phyloP scores from a whole-genome alignment of 2,113 vertebrate species.

The Procavia capensis region DNA sequence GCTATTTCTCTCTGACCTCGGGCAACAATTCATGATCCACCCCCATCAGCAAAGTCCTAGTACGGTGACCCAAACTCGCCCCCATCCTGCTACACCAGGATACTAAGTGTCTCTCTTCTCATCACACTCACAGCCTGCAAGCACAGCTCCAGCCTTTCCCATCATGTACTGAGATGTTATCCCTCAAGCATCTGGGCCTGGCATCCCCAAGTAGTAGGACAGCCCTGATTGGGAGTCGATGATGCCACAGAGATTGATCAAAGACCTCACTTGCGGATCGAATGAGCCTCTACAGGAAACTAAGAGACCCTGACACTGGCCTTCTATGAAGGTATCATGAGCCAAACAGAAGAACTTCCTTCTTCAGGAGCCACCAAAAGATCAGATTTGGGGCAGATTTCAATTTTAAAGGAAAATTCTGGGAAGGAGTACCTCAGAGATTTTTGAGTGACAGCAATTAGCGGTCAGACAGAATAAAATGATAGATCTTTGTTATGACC shows the following conservation, averaged over 20 bases:
- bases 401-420: neutral
- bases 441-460: neutral
- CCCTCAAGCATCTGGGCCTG: neutral
- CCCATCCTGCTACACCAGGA: neutral
- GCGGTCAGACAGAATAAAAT: neutral
- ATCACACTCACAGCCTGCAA: neutral
- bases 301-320: neutral
- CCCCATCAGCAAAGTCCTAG: neutral
- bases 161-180: neutral
- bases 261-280: neutral
- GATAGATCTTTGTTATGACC: neutral
- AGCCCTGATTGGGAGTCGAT: neutral
- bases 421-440: neutral
- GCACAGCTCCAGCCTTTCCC: neutral
- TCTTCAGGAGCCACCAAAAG: constrained; percentile 20
- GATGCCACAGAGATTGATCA: neutral
- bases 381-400: neutral
- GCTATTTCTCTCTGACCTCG: neutral
- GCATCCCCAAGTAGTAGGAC: neutral
- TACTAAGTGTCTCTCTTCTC: neutral
- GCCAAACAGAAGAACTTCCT: neutral
- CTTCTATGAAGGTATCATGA: neutral
- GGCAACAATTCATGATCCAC: neutral
- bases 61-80: neutral
- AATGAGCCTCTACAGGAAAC: neutral